These are phyloP conservation scores for Glossosoma conforme DNA, from an alignment of 1,140 invertebrate genomes.

Conservation along the genomic window DNA sequence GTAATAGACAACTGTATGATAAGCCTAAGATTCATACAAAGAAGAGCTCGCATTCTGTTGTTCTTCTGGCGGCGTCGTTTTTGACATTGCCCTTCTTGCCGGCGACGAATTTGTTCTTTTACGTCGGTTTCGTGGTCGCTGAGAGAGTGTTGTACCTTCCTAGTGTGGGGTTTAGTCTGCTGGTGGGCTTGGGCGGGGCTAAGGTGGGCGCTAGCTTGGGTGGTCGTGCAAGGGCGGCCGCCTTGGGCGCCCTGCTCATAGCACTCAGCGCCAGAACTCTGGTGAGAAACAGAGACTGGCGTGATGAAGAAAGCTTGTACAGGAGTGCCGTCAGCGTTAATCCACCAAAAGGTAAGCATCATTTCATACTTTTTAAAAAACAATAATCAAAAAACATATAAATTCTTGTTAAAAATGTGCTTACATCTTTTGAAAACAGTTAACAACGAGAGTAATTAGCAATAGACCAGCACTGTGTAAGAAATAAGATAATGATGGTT, in stretches of 20 bases:
- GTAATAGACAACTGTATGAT: constrained; percentile 35
- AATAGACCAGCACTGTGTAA: too few relatives aligned
- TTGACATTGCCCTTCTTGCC: constrained; percentile 88
- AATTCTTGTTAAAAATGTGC: too few relatives aligned
- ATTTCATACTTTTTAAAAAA: neutral
- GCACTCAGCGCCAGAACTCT: constrained; percentile 74
- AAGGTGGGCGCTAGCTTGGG: constrained; percentile 50
- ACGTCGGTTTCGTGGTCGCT: constrained; percentile 95
- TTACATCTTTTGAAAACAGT: too few relatives aligned
- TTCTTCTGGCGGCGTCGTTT: constrained; percentile 67
- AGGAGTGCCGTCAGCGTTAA: constrained; percentile 86
- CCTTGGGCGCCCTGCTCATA: constrained; percentile 58
- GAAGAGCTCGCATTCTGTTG: constrained; percentile 45
- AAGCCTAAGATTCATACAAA: constrained; percentile 34
- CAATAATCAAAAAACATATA: neutral
- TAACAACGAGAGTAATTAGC: too few relatives aligned
- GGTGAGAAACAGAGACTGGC: constrained; percentile 84
- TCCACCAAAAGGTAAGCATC: constrained; percentile 91
- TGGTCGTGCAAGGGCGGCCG: constrained; percentile 45
- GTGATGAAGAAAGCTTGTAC: constrained; percentile 89
- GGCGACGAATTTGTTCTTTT: constrained; percentile 90
- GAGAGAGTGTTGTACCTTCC: constrained; percentile 93
- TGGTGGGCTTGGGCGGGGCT: constrained; percentile 71
- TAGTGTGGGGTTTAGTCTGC: constrained; percentile 90
- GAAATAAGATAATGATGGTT: too few relatives aligned